These are phyloP conservation scores for Exephanes ischioxanthus DNA, from an alignment of 2,888 invertebrate genomes.

Conservation along the genomic window DNA sequence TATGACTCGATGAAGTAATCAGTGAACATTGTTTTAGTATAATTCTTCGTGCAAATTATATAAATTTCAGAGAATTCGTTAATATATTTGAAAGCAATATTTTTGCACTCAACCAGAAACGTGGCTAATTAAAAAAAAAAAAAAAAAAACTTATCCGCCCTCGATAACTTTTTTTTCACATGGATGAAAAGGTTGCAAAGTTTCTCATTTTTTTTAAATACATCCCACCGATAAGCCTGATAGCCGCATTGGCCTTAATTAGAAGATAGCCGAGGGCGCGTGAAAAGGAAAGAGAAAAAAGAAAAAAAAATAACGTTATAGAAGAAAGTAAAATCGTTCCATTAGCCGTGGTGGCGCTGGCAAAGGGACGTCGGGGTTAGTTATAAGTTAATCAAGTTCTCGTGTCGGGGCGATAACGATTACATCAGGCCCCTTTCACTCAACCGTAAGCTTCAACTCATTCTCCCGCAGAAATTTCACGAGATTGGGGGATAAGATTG, in stretches of 20 bases:
- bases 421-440: slow-evolving; percentile 24
- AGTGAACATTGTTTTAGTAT: not conserved
- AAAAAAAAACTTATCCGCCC: not conserved
- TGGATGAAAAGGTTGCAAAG: not conserved
- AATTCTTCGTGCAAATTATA: too few species aligned
- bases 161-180: not conserved
- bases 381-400: slow-evolving; percentile 50
- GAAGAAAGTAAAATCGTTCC: slow-evolving; percentile 6
- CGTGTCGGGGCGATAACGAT: slow-evolving; percentile 30
- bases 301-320: slow-evolving; percentile 6
- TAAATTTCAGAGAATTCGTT: too few species aligned
- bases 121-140: not conserved
- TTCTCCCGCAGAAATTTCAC: not conserved
- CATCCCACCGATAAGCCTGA: not conserved
- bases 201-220: not conserved
- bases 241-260: slow-evolving; percentile 16
- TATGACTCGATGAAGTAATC: not conserved
- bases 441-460: slow-evolving; percentile 14
- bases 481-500: slow-evolving; percentile 49
- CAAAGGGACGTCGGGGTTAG: slow-evolving; percentile 29
- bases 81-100: not conserved
- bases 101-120: not conserved
- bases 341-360: not conserved
- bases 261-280: slow-evolving; percentile 4
- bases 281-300: not conserved